phyloP scores from a whole-genome alignment of 1,140 invertebrate genomes.

The Diabrotica undecimpunctata region DNA sequence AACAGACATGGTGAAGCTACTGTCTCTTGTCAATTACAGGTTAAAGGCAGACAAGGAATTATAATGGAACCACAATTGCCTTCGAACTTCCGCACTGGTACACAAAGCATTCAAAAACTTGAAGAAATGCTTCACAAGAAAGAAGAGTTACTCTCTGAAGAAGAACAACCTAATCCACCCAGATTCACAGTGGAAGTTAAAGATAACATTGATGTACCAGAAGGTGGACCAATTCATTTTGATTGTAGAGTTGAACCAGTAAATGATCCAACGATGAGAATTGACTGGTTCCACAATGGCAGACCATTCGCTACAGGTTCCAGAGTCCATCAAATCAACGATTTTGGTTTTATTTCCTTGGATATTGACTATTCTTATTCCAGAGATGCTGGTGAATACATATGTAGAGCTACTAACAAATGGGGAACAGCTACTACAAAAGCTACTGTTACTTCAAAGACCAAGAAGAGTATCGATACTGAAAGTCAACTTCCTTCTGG shows the following conservation, averaged over 20 bases:
- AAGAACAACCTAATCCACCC: conserved; percentile 82
- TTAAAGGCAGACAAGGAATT: conserved; percentile 81
- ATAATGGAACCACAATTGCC: conserved; percentile 88
- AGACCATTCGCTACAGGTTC: conserved; percentile 83
- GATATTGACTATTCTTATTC: conserved; percentile 84
- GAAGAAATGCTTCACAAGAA: conserved; percentile 85
- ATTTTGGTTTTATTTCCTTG: conserved; percentile 88
- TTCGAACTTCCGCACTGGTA: conserved; percentile 78
- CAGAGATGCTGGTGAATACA: conserved; percentile 81
- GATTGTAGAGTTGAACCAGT: conserved; percentile 87
- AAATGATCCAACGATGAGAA: conserved; percentile 80
- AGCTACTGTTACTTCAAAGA: conserved; percentile 76
- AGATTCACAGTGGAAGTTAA: conserved; percentile 81
- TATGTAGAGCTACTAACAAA: conserved; percentile 80
- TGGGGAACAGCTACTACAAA: conserved; percentile 81
- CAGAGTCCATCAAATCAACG: conserved; percentile 85
- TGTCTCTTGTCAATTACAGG: conserved; percentile 79
- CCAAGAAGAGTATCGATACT: conserved; percentile 84
- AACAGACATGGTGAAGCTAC: conserved; percentile 87
- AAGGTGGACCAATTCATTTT: conserved; percentile 86
- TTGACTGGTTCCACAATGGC: conserved; percentile 94
- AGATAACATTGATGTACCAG: conserved; percentile 76
- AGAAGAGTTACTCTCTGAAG: conserved; percentile 75
- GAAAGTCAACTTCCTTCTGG: conserved; percentile 90
- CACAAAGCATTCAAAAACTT: conserved; percentile 83